A percentile compares a stretch with the other conserved stretches of the same genome.
These are phyloP conservation scores for Iguana delicatissima DNA, from an alignment of 2,797 vertebrate species.

Conservation along the genomic window DNA sequence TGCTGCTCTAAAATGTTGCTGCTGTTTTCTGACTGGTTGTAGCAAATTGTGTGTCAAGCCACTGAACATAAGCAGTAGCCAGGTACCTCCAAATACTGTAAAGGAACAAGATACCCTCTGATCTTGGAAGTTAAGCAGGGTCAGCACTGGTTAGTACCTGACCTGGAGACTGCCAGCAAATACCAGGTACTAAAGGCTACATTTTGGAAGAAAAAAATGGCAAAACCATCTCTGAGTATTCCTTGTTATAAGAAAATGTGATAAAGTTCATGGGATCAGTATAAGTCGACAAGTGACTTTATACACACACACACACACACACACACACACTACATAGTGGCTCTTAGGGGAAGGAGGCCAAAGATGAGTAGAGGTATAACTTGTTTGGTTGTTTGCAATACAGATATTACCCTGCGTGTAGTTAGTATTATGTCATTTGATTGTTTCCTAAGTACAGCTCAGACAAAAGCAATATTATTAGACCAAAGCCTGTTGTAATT, in stretches of 20 bases:
- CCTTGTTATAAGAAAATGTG: no score
- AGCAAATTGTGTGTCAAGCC: not conserved
- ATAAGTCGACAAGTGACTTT: not conserved
- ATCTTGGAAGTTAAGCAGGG: no score
- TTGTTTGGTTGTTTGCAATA: not conserved
- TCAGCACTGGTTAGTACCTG: no score
- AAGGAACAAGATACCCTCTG: no score
- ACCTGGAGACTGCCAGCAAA: no score
- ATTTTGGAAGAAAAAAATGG: no score
- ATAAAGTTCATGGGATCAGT: no score
- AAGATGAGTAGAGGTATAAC: not conserved
- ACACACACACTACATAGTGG: no score
- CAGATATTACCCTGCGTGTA: not conserved
- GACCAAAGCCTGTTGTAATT: no score
- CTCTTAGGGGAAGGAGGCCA: not conserved
- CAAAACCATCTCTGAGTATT: no score
- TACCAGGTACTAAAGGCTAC: no score
- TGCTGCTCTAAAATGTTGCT: constrained; percentile 27
- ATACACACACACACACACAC: not conserved
- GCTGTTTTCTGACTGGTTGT: not conserved
- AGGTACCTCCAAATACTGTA: not conserved
- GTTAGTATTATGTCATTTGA: not conserved
- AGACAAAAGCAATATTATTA: not conserved
- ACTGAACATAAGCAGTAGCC: not conserved
- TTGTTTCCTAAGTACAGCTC: not conserved